Evolutionary conservation across 2,113 vertebrate species (phyloP), one percentile per base, ranked within the genome.

Genomic region (Anolis sagrei): DNA sequence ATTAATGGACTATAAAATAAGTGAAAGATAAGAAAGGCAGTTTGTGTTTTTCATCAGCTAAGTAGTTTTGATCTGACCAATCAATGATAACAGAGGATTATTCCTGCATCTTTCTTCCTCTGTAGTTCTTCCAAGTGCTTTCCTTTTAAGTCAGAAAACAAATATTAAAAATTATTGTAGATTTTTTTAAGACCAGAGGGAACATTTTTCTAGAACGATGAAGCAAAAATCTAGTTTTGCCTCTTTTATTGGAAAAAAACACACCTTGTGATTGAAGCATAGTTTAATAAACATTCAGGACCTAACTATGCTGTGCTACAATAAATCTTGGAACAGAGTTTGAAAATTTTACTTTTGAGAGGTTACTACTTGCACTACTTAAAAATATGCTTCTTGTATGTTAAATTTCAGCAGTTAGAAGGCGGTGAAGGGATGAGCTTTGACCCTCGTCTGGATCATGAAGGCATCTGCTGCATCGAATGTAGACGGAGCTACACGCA

Each of bases 401-500:
- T 76, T 54, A 1, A 73, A 14, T 95, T 90, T 79, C 93, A 98
- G 97, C 97, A 96, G 84, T 95, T 93, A 81, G 96, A 97, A 91
- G 66, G 7, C 1, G 97, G 97, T 4, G 97, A 97, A 87, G 95
- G 95, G 39, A 94, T 98, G 97, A 97, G 97, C 88, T 99, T 98
- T 86, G 98, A 99, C 96, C 96, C 97, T 77, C 97, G 98, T 96
- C 95, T 99, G 94, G 99, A 99, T 91, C 98, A 99, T 76, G 96
- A 95, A 58, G 99, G 98, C 0, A 96, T 99, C 93, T 99, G 98
- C 95, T 99, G 98, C 85, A 95, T 97, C 0, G 98, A 98, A 80
- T 99, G 98, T 84, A 96, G 97, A 27, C 96, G 98, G 66, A 97
- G 98, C 80, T 97, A 99, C 94, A 97, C 97, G 0, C 98, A 99